These are phyloP conservation scores for Athene cunicularia DNA, from an alignment of 2,113 vertebrate genomes.

Conservation along the genomic window DNA sequence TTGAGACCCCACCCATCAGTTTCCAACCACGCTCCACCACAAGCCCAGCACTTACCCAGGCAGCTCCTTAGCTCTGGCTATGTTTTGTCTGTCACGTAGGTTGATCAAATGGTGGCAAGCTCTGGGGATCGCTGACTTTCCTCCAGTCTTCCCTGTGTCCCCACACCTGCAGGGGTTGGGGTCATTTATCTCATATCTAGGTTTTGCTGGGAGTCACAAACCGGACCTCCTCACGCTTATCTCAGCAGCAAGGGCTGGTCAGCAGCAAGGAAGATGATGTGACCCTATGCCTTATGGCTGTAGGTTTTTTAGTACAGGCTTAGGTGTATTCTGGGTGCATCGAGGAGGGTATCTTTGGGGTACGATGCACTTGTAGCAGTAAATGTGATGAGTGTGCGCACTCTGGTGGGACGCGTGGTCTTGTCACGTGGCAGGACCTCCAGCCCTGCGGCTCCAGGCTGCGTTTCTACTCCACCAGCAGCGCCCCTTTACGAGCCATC, in stretches of 20 bases:
- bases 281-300: background rate
- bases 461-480: background rate
- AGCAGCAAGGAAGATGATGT: background rate
- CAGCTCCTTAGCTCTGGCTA: background rate
- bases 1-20: too few relatives aligned
- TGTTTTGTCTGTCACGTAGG: background rate
- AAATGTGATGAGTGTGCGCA: background rate
- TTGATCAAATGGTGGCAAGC: background rate
- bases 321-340: rapidly evolving
- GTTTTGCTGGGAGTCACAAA: background rate
- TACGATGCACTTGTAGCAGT: background rate
- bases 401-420: rapidly evolving
- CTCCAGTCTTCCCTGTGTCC: background rate
- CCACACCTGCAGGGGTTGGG: background rate
- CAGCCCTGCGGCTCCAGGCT: background rate
- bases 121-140: background rate
- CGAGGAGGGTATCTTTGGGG: background rate
- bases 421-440: rapidly evolving
- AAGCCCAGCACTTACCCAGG: background rate
- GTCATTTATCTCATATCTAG: background rate
- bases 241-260: background rate
- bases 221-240: background rate
- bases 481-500: background rate
- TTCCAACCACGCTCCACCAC: background rate
- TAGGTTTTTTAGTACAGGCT: background rate